Conservation (phyloP, 2,797 vertebrate genomes). For the Chelon labrosus region DNA sequence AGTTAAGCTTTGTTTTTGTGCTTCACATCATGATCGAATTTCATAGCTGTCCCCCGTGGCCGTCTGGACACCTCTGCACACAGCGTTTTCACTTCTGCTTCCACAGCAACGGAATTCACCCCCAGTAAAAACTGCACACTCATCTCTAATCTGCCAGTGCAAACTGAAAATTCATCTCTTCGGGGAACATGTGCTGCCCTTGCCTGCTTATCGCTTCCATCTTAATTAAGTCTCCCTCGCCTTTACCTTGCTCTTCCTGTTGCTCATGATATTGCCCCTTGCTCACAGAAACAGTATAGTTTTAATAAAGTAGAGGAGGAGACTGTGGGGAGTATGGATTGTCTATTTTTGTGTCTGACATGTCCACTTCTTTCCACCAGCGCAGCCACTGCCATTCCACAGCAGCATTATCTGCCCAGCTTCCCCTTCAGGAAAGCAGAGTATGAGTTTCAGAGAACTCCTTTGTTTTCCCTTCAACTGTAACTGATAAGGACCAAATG, state of each 20-base stretch:
- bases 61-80: constrained; percentile 30
- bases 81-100: neutral
- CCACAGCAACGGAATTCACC: constrained; percentile 23
- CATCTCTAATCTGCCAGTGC: constrained; percentile 22
- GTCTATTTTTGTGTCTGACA: neutral
- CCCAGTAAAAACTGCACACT: constrained; percentile 33
- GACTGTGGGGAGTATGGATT: neutral
- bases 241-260: constrained; percentile 29
- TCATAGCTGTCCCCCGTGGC: constrained; percentile 3
- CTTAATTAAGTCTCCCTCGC: constrained; percentile 52
- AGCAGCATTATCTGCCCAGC: constrained; percentile 50
- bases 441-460: constrained; percentile 64
- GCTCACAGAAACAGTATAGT: constrained; percentile 8
- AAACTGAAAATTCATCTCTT: constrained; percentile 54
- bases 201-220: constrained; percentile 44
- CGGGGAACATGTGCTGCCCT: constrained; percentile 12
- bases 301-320: neutral
- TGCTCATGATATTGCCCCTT: constrained; percentile 24
- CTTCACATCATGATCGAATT: neutral
- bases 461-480: constrained; percentile 75
- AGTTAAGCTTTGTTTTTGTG: neutral
- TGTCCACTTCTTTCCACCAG: constrained; percentile 8
- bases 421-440: constrained; percentile 62
- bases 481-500: constrained; percentile 74
- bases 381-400: constrained; percentile 22